Conservation (phyloP, 2,797 vertebrate species). For the Myotis vivesi region DNA sequence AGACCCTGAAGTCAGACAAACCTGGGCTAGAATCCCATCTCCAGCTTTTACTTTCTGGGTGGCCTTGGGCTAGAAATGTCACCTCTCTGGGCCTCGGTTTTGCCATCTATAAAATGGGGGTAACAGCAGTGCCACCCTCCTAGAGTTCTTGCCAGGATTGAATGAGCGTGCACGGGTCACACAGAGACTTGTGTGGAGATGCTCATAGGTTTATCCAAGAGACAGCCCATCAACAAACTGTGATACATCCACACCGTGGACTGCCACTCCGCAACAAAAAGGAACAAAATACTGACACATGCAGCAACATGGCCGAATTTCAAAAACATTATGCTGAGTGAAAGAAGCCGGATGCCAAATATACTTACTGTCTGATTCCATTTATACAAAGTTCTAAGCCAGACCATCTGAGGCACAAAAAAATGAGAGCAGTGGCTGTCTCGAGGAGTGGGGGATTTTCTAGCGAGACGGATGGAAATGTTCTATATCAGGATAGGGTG, state of each 20-base stretch:
- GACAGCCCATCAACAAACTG: neutral
- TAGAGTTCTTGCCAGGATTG: neutral
- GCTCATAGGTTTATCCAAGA: neutral
- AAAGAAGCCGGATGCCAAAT: constrained; percentile 3
- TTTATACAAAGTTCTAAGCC: constrained; percentile 17
- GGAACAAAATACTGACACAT: neutral
- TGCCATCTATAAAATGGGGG: neutral
- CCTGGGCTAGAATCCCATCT: neutral
- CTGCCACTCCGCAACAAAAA: neutral
- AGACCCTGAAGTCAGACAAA: neutral
- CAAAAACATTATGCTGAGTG: neutral
- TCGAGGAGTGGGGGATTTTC: neutral
- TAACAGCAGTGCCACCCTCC: neutral
- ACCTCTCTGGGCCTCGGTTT: neutral
- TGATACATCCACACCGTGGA: neutral
- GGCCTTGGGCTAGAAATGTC: neutral
- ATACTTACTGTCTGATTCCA: neutral
- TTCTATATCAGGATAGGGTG: neutral
- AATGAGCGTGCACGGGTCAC: neutral
- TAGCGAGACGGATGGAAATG: neutral
- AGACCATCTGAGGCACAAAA: neutral
- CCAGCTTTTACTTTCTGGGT: neutral
- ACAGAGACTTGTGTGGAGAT: neutral
- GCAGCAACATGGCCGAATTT: neutral
- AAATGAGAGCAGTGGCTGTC: neutral